phyloP scores from a whole-genome alignment of 2,113 vertebrate genomes.

The Saguinus imperator region DNA sequence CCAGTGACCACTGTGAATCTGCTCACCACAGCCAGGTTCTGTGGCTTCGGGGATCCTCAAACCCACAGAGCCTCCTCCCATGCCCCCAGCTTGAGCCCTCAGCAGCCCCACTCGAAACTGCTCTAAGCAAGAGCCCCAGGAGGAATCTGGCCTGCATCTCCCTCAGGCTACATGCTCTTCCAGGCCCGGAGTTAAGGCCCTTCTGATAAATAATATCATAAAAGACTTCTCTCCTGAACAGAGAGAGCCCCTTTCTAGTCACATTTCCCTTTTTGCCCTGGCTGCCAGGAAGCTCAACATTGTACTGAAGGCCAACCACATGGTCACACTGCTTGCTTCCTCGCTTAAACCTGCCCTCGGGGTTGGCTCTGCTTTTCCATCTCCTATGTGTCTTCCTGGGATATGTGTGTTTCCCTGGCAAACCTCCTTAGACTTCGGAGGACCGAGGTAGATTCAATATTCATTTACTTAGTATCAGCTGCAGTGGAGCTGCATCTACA shows the following conservation, averaged over 20 bases:
- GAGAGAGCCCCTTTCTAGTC: not conserved
- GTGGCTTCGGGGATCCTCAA: not conserved
- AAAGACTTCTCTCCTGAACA: not conserved
- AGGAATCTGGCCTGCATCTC: fast-evolving
- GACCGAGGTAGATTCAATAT: fast-evolving
- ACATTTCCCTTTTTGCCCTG: not conserved
- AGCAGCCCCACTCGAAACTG: fast-evolving
- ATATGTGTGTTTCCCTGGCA: fast-evolving
- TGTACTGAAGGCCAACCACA: fast-evolving
- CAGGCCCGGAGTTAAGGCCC: not conserved
- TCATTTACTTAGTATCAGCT: fast-evolving
- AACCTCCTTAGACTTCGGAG: too few relatives aligned
- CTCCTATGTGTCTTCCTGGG: too few relatives aligned
- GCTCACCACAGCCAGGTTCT: not conserved
- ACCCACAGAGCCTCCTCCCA: not conserved
- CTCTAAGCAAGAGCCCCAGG: not conserved
- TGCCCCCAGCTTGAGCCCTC: not conserved
- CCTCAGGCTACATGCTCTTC: not conserved
- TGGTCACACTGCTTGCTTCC: too few relatives aligned
- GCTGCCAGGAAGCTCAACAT: not conserved
- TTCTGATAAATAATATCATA: not conserved
- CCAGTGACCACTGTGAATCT: fast-evolving
- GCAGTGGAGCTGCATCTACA: fast-evolving
- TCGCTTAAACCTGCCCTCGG: not conserved
- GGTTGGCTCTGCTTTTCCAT: not conserved